These are phyloP conservation scores for Ophraella communa DNA, from an alignment of 2,888 invertebrate species.

Conservation along the genomic window DNA sequence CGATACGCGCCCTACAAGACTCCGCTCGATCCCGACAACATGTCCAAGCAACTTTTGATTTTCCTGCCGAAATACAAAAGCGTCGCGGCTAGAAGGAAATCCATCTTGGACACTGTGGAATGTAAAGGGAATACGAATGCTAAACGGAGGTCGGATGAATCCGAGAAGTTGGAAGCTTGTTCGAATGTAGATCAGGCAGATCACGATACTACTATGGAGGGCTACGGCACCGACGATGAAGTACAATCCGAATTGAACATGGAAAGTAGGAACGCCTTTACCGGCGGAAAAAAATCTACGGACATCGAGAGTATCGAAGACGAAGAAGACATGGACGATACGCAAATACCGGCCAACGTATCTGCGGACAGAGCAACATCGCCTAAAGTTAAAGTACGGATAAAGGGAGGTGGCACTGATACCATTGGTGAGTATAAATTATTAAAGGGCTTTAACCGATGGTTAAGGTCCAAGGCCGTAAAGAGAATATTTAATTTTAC, in stretches of 20 bases:
- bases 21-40: constrained; percentile 69
- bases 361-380: constrained; percentile 30
- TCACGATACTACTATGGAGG: constrained; percentile 43
- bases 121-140: constrained; percentile 9
- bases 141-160: constrained; percentile 1
- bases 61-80: constrained; percentile 64
- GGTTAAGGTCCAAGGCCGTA: background rate
- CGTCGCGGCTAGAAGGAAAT: constrained; percentile 2
- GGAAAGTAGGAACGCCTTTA: constrained; percentile 31
- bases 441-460: background rate
- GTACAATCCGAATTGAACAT: constrained; percentile 31
- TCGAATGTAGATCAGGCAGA: constrained; percentile 16
- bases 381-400: constrained; percentile 27
- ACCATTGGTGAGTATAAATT: constrained; percentile 19
- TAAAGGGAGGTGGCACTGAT: constrained; percentile 20
- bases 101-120: constrained; percentile 4
- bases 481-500: too few species aligned
- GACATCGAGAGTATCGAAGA: constrained; percentile 33
- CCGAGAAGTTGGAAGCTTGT: background rate
- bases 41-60: constrained; percentile 68
- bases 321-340: constrained; percentile 45
- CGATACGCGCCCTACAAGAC: constrained; percentile 76
- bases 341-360: constrained; percentile 42
- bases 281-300: constrained; percentile 5
- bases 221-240: constrained; percentile 53